Evolutionary conservation across 53 echinoderm and acorn worm species (phyloP).

Genomic region (Astropecten irregularis): DNA sequence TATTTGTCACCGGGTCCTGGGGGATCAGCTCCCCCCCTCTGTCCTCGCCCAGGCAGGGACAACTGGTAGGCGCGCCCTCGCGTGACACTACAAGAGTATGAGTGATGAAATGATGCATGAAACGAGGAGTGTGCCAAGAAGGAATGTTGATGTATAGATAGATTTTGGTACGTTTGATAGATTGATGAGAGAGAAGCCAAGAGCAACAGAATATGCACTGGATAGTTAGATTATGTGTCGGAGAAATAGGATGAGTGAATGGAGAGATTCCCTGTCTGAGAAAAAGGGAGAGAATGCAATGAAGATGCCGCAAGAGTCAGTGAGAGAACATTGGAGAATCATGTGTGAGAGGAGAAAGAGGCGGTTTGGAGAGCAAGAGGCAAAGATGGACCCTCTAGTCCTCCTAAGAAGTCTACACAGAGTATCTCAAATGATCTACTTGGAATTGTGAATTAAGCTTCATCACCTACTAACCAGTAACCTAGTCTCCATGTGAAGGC

Average conservation of each 20-base stretch:
- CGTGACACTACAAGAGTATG: slow-evolving; percentile 34
- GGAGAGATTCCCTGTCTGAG: slow-evolving; percentile 67
- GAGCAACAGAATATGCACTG: slow-evolving; percentile 29
- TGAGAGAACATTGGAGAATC: slow-evolving; percentile 56
- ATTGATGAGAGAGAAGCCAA: slow-evolving; percentile 61
- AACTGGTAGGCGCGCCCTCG: too few relatives aligned
- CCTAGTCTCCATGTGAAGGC: too few relatives aligned
- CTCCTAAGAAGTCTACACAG: too few relatives aligned
- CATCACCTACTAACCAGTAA: too few relatives aligned
- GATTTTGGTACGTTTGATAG: slow-evolving; percentile 77
- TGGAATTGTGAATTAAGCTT: too few relatives aligned
- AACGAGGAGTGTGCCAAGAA: slow-evolving; percentile 66
- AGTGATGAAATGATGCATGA: slow-evolving; percentile 36
- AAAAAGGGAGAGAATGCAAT: slow-evolving; percentile 65
- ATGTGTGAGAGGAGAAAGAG: slow-evolving; percentile 71
- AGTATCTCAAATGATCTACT: too few relatives aligned
- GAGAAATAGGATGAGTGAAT: slow-evolving; percentile 69
- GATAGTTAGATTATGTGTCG: slow-evolving; percentile 62
- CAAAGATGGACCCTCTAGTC: too few relatives aligned
- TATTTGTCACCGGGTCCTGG: too few relatives aligned
- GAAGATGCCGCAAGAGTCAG: slow-evolving; percentile 31
- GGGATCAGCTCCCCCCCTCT: too few relatives aligned
- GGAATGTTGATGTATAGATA: too few relatives aligned
- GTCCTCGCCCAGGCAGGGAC: too few relatives aligned
- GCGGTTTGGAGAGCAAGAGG: slow-evolving; percentile 66